phyloP scores from a whole-genome alignment of 2,113 vertebrate genomes.

The Lepisosteus oculatus region DNA sequence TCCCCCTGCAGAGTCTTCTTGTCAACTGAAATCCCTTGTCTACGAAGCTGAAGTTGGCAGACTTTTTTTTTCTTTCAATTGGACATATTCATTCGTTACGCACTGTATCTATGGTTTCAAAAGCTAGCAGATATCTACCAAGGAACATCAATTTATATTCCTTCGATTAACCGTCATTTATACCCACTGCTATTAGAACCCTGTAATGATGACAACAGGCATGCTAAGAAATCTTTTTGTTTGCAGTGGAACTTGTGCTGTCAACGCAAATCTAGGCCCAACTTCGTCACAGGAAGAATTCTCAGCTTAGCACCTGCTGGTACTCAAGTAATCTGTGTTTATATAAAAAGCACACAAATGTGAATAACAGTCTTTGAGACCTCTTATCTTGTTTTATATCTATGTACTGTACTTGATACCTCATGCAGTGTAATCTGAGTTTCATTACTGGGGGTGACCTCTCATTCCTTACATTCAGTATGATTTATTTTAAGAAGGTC shows the following conservation, averaged over 20 bases:
- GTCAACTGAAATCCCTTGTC: slow-evolving; percentile 2
- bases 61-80: slow-evolving; percentile 3
- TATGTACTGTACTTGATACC: neutral
- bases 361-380: slow-evolving; percentile 14
- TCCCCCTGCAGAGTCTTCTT: slow-evolving; percentile 1
- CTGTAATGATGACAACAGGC: slow-evolving; percentile 32
- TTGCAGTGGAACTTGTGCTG: slow-evolving; percentile 17
- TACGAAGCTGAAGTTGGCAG: neutral
- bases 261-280: slow-evolving; percentile 1
- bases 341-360: slow-evolving; percentile 14
- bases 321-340: slow-evolving; percentile 14
- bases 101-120: slow-evolving; percentile 11
- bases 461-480: neutral
- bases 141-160: slow-evolving; percentile 25
- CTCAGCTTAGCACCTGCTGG: neutral
- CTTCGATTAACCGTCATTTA: slow-evolving; percentile 39
- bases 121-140: neutral
- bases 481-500: slow-evolving; percentile 4
- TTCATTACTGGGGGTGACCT: neutral
- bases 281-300: neutral
- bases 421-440: slow-evolving; percentile 2
- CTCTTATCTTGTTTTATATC: slow-evolving; percentile 23
- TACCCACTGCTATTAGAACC: slow-evolving; percentile 29
- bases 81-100: neutral
- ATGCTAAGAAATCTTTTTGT: slow-evolving; percentile 27